phyloP scores from a whole-genome alignment of 2,888 invertebrate genomes.

The Melanotus villosus region DNA sequence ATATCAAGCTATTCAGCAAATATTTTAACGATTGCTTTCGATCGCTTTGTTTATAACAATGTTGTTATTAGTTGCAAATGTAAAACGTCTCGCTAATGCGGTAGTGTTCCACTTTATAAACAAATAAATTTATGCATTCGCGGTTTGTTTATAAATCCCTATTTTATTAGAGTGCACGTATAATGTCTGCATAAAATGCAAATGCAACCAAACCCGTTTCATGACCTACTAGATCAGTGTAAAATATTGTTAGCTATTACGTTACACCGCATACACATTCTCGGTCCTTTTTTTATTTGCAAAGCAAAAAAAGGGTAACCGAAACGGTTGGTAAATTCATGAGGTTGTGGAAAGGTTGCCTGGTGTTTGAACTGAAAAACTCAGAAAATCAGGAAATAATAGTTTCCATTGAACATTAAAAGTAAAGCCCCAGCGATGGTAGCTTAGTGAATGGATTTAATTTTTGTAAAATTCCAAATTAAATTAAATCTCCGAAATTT shows the following conservation, averaged over 20 bases:
- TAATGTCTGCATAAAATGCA: slow-evolving; percentile 5
- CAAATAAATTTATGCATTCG: neutral
- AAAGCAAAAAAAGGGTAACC: neutral
- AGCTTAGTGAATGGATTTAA: no score
- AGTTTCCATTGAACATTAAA: no score
- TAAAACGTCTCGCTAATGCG: neutral
- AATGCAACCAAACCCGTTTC: slow-evolving; percentile 19
- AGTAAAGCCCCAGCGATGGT: no score
- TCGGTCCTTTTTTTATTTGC: neutral
- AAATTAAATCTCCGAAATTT: no score
- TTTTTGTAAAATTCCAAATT: no score
- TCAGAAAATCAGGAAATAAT: no score
- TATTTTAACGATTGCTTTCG: no score
- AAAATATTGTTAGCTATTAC: slow-evolving; percentile 12
- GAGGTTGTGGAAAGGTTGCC: neutral
- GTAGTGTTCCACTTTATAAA: neutral
- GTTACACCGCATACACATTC: slow-evolving; percentile 11
- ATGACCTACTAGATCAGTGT: slow-evolving; percentile 15
- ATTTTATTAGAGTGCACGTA: neutral
- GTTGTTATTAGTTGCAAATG: no score
- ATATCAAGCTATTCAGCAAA: no score
- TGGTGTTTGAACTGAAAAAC: neutral
- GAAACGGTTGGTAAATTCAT: neutral
- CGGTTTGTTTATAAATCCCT: slow-evolving; percentile 6
- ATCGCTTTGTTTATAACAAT: no score